Base-by-base conservation (phyloP, 2,113 vertebrate species). In the Nasalis larvatus region DNA sequence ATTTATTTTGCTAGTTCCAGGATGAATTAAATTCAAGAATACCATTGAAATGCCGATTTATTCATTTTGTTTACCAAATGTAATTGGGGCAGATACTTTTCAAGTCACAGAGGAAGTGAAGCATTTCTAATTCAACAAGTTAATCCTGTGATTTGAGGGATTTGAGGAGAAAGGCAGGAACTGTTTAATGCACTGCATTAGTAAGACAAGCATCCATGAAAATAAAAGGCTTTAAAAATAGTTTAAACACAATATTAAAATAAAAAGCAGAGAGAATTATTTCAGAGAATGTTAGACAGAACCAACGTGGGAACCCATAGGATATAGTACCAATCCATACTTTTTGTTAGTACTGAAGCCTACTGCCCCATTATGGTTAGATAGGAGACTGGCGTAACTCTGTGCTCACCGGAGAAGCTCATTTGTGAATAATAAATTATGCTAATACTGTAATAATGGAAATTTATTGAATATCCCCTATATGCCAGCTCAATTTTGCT, bases 61-160 rank as follows among this genome's bases (percentile, higher is more conserved):
- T n/a, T 97, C 91, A 32, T 83, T 74, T 68, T 91, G 74, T 97
- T 93, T 96, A 89, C 78, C 32, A 84, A 83, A 60, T 21, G 27
- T 66, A 88, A 86, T 74, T 1, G 1, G 47, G 45, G 40, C 35
- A 90, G 20, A 32, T 21, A 63, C 68, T 76, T 69, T 45, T 40
- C 78, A 71, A 80, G 25, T 91, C 56, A 76, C 40, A 42, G 20
- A 45, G 90, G 86, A 92, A 86, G 7, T 8, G 69, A 87, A 77
- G 91, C 89, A 71, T 93, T 84, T 92, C 86, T 89, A 96, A 84
- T 89, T 89, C 96, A 81, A 68, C 77, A 90, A 98, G 42, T 89
- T 91, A 94, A 89, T 94, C 91, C 91, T 69, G 40, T 60, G 93
- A 96, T 71, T 91, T 83, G 25, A 83, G 74, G 83, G 45, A 86